These are phyloP conservation scores for Drosophila meridionalis DNA, from an alignment of 2,888 invertebrate species.

Conservation along the genomic window DNA sequence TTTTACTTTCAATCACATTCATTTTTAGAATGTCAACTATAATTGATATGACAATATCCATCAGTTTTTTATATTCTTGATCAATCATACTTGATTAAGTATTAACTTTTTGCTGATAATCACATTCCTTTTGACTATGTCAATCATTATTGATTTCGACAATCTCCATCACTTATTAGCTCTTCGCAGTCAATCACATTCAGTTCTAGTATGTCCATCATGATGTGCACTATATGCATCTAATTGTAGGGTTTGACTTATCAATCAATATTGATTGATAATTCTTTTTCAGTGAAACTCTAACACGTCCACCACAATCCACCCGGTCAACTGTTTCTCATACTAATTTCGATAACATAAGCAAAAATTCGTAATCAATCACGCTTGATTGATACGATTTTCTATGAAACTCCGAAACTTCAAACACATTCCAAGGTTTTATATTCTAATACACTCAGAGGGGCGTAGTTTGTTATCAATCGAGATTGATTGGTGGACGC, in stretches of 20 bases:
- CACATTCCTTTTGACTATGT: not conserved
- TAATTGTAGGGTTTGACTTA: no score
- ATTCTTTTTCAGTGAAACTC: not conserved
- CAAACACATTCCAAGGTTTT: slow-evolving; percentile 57
- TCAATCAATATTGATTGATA: not conserved
- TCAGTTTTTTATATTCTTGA: not conserved
- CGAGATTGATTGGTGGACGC: slow-evolving; percentile 11
- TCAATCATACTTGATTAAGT: not conserved
- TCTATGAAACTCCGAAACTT: slow-evolving; percentile 42
- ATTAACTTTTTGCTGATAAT: not conserved
- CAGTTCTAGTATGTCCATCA: no score
- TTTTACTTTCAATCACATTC: no score
- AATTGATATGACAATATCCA: not conserved
- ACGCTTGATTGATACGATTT: slow-evolving; percentile 1
- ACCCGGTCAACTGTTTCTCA: no score
- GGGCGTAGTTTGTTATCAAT: not conserved
- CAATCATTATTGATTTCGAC: not conserved
- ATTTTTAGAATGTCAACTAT: no score
- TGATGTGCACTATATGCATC: no score
- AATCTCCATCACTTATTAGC: no score
- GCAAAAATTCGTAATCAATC: slow-evolving; percentile 2
- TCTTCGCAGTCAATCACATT: no score
- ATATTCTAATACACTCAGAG: not conserved
- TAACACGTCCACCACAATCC: slow-evolving; percentile 58
- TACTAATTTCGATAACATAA: no score